Percentiles rank a stretch among this genome's conserved stretches.
Conservation (phyloP, 1,140 invertebrate species). For the Drosophila tsacasi region DNA sequence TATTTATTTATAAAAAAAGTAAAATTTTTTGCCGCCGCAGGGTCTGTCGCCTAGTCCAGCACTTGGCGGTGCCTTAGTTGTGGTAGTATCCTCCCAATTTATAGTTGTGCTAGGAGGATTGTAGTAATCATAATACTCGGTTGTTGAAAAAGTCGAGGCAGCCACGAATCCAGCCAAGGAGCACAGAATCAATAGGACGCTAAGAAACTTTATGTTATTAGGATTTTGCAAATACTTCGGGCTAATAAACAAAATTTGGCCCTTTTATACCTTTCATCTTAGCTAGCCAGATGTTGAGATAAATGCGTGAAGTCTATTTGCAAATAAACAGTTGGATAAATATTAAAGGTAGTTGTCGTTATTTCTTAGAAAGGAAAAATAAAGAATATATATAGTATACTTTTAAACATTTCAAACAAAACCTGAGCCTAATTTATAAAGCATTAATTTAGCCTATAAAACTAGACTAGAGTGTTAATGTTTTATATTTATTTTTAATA, state of each 20-base stretch:
- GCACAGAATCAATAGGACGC: neutral
- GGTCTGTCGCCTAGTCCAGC: neutral
- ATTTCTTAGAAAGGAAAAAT: neutral
- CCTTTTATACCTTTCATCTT: neutral
- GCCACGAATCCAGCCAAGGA: neutral
- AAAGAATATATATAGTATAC: neutral
- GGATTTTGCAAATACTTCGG: neutral
- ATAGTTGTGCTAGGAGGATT: conserved; percentile 3
- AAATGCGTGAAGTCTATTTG: neutral
- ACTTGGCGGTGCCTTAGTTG: neutral
- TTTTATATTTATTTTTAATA: no score
- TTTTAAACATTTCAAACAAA: neutral
- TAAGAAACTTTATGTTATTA: neutral
- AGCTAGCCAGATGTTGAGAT: neutral
- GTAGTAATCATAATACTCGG: neutral
- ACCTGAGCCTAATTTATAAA: neutral
- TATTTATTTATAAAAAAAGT: conserved; percentile 7
- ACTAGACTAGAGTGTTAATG: neutral
- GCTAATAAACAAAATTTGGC: neutral
- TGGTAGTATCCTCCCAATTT: neutral
- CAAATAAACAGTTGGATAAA: neutral
- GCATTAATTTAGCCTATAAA: neutral
- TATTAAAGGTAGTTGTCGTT: neutral
- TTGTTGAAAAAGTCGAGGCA: neutral
- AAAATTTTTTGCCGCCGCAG: neutral